These are phyloP conservation scores for Phylloscopus trochilus DNA, from an alignment of 2,113 vertebrate genomes.

Conservation along the genomic window DNA sequence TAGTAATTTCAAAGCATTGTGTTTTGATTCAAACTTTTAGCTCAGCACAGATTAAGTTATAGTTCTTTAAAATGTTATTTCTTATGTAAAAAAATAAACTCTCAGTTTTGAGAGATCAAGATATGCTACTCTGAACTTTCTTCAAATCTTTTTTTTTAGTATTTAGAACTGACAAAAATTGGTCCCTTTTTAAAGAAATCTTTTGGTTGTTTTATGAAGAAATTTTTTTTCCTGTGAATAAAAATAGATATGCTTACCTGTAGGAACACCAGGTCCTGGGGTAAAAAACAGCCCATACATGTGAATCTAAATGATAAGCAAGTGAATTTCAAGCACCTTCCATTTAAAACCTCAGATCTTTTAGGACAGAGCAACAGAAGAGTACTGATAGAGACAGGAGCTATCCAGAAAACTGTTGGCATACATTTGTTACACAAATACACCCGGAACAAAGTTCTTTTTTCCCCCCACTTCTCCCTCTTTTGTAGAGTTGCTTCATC, in stretches of 20 bases:
- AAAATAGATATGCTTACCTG: background rate
- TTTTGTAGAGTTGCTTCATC: background rate
- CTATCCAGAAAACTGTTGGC: background rate
- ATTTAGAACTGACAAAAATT: background rate
- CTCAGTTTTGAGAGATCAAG: background rate
- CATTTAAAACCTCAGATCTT: background rate
- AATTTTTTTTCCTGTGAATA: background rate
- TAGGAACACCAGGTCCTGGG: background rate
- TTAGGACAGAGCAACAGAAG: background rate
- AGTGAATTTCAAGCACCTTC: background rate
- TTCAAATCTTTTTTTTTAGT: background rate
- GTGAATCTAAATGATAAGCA: background rate
- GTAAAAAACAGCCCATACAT: background rate
- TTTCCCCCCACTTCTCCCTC: rapidly evolving
- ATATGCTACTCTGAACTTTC: background rate
- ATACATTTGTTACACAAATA: background rate
- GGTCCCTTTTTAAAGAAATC: background rate
- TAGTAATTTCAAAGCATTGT: background rate
- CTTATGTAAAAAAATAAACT: background rate
- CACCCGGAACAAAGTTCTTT: background rate
- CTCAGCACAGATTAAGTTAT: background rate
- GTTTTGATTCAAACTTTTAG: background rate
- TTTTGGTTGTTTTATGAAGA: background rate
- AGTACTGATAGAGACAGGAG: background rate
- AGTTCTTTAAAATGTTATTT: background rate